Base-by-base conservation (phyloP, 2,797 vertebrate species). In the Myioborus melanocephalus region DNA sequence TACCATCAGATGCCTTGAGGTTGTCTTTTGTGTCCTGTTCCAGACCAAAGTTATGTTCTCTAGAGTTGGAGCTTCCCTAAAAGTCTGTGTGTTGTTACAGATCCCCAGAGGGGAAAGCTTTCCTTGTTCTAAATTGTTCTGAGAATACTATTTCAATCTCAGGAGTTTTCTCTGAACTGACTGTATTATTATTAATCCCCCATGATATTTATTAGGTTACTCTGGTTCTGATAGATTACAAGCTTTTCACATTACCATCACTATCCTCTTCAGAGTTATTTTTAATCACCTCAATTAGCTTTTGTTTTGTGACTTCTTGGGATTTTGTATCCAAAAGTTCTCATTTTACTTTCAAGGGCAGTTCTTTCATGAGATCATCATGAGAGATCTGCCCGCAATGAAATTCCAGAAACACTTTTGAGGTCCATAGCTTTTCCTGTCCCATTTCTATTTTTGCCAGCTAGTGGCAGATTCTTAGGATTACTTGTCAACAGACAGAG, bases 401-500 rank as follows among this genome's bases (percentile, higher is more conserved):
- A 73, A 89, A 87, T 95, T 92, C 75, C 83, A 85, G 64, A 89
- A 95, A 80, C 16, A 7, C 71, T 93, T 90, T 18, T 66, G 60
- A 93, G 57, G 53, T 95, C 70, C 78, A 10, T 65, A 47, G 84
- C 53, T 95, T 93, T 92, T 92, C 79, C 68, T 80, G 24, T 78
- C 50, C 26, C 4, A 4, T 73, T 93, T 92, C 94, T 94, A 71
- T 87, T 96, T 95, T 84, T 89, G 37, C 34, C 41, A 57, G 5
- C 75, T 75, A 75, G 87, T 91, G 93, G 70, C 68, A 93, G 64
- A 94, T 93, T 92, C 86, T 87, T 92, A 85, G 78, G 46, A 83
- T 92, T 70, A 43, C 89, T 87, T 92, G 94, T 91, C 88, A 92
- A 37, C 20, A 4, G 75, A 43, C 47, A 80, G 66, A 70, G 64